Conservation (phyloP, 2,888 invertebrate genomes). For the Amphipoea lucens region DNA sequence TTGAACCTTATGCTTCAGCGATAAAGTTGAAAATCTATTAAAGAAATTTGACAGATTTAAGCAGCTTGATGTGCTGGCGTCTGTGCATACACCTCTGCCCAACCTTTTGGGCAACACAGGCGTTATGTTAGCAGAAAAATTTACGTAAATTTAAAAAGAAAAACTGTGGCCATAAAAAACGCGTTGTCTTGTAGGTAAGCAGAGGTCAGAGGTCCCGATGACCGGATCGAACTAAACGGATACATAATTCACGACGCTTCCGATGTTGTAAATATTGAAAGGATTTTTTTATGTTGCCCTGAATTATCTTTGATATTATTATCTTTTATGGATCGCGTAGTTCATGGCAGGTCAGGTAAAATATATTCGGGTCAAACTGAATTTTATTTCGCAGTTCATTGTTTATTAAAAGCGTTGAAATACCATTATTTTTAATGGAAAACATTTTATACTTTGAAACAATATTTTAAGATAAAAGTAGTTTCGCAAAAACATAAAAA, state of each 20-base stretch:
- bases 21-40: too few relatives aligned
- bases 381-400: conserved; percentile 15
- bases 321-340: conserved; percentile 57
- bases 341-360: conserved; percentile 44
- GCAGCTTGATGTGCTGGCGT: too few relatives aligned
- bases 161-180: conserved; percentile 62
- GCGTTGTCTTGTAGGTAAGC: conserved; percentile 58
- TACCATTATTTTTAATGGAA: neutral
- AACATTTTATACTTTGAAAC: neutral
- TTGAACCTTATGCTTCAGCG: too few relatives aligned
- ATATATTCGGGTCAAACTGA: conserved; percentile 35
- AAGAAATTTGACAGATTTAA: too few relatives aligned
- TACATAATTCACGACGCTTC: conserved; percentile 74
- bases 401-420: neutral
- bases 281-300: conserved; percentile 61
- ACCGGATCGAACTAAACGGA: conserved; percentile 64
- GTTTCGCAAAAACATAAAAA: neutral
- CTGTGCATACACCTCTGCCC: too few relatives aligned
- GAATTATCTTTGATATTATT: conserved; percentile 57
- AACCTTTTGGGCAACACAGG: neutral
- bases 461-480: neutral
- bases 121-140: conserved; percentile 30
- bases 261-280: conserved; percentile 73
- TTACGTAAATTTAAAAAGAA: conserved; percentile 38
- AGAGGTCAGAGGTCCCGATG: conserved; percentile 63